A percentile compares a stretch with the other conserved stretches of the same genome.
Evolutionary conservation across 2,797 vertebrate genomes (phyloP).

Genomic region (Spinibarbus caldwelli): DNA sequence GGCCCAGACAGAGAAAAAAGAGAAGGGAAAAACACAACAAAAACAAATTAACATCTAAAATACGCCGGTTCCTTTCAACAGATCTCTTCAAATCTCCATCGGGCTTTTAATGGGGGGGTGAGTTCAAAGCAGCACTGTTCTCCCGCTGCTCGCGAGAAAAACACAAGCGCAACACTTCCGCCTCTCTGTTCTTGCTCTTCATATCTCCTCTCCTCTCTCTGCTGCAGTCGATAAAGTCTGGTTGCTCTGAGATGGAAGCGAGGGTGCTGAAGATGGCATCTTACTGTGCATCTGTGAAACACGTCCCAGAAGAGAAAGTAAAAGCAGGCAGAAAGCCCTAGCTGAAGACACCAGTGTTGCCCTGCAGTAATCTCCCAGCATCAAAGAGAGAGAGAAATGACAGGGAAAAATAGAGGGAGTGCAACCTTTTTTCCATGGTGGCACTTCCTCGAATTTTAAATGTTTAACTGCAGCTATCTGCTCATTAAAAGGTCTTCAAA

Average conservation of each 20-base stretch:
- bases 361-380: slow-evolving; percentile 86
- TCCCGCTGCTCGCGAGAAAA: slow-evolving; percentile 83
- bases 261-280: slow-evolving; percentile 61
- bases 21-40: slow-evolving; percentile 61
- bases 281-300: slow-evolving; percentile 77
- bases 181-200: slow-evolving; percentile 75
- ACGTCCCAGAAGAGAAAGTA: slow-evolving; percentile 52
- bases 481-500: slow-evolving; percentile 92
- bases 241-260: slow-evolving; percentile 62
- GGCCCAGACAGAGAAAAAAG: slow-evolving; percentile 75
- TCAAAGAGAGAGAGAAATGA: slow-evolving; percentile 74
- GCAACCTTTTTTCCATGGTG: slow-evolving; percentile 64
- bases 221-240: slow-evolving; percentile 63
- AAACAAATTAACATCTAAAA: slow-evolving; percentile 97
- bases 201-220: slow-evolving; percentile 71
- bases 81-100: slow-evolving; percentile 88
- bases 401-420: slow-evolving; percentile 13
- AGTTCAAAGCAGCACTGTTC: slow-evolving; percentile 91
- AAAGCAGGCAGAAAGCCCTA: slow-evolving; percentile 49
- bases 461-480: slow-evolving; percentile 85
- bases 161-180: slow-evolving; percentile 81
- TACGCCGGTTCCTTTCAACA: slow-evolving; percentile 84
- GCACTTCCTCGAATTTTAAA: slow-evolving; percentile 81
- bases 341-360: slow-evolving; percentile 58
- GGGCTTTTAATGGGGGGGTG: slow-evolving; percentile 90